Conservation (phyloP, 2,797 vertebrate genomes). For the Acanthurus leucopareius region DNA sequence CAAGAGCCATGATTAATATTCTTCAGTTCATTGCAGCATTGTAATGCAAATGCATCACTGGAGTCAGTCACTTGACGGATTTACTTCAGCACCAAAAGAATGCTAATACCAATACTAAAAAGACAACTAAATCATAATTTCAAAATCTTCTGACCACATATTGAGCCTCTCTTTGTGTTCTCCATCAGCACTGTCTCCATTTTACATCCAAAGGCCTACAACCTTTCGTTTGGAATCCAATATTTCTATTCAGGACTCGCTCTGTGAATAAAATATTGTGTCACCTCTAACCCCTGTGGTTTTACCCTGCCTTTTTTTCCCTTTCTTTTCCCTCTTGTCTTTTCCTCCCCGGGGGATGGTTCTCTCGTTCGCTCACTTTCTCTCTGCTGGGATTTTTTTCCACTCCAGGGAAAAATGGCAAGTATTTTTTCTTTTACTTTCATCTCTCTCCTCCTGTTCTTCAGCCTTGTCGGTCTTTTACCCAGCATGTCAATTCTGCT, state of each 20-base stretch:
- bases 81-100: constrained; percentile 60
- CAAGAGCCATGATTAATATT: constrained; percentile 58
- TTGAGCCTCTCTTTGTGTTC: constrained; percentile 59
- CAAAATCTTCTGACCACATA: constrained; percentile 61
- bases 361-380: constrained; percentile 72
- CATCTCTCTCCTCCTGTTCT: constrained; percentile 88
- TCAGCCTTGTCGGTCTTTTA: constrained; percentile 71
- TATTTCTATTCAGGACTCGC: constrained; percentile 98
- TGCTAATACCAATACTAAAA: constrained; percentile 69
- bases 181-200: constrained; percentile 66
- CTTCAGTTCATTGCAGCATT: constrained; percentile 27
- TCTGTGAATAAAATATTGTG: constrained; percentile 99
- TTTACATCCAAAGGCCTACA: constrained; percentile 71
- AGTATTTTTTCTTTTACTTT: constrained; percentile 81
- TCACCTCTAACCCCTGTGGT: constrained; percentile 92
- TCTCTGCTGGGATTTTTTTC: constrained; percentile 90
- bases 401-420: constrained; percentile 86
- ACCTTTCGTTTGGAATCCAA: constrained; percentile 86
- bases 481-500: constrained; percentile 45
- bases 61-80: constrained; percentile 46
- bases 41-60: constrained; percentile 59
- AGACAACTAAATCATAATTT: constrained; percentile 40
- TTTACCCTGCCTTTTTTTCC: constrained; percentile 86
- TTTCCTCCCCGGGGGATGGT: constrained; percentile 73
- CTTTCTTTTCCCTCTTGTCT: constrained; percentile 77